Evolutionary conservation across 2,113 vertebrate genomes (phyloP).

Genomic region (Sphyrna mokarran): DNA sequence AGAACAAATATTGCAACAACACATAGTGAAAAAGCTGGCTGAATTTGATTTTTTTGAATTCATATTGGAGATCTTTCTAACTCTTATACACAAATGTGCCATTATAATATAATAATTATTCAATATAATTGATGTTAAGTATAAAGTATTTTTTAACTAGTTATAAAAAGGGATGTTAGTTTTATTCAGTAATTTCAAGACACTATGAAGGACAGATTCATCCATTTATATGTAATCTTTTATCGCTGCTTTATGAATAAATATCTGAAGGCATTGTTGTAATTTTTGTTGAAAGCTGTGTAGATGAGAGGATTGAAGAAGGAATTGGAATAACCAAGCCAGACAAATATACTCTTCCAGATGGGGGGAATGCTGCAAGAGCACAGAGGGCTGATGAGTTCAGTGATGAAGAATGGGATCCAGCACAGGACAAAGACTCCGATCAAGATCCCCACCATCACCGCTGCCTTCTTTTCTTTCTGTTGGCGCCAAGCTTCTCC

Average conservation of each 20-base stretch:
- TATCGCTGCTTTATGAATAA: conserved; percentile 15
- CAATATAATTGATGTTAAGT: background rate
- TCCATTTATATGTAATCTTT: background rate
- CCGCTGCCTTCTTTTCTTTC: conserved; percentile 56
- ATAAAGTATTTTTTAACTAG: background rate
- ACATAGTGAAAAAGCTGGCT: background rate
- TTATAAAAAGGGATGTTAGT: background rate
- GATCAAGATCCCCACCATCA: conserved; percentile 60
- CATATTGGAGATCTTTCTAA: background rate
- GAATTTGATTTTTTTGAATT: background rate
- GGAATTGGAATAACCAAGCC: conserved; percentile 96
- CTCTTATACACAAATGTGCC: background rate
- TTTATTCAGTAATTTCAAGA: background rate
- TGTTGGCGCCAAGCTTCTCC: conserved; percentile 55
- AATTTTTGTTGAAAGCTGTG: conserved; percentile 94
- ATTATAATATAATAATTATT: background rate
- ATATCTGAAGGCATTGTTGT: conserved; percentile 82
- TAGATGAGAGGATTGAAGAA: conserved; percentile 97
- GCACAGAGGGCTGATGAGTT: conserved; percentile 83
- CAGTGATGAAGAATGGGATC: conserved; percentile 64
- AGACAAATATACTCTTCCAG: conserved; percentile 95
- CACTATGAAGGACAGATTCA: background rate
- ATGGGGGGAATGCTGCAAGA: conserved; percentile 77
- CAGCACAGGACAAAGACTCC: conserved; percentile 58
- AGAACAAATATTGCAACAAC: background rate